Percentiles rank a stretch among this genome's conserved stretches.
phyloP scores from a whole-genome alignment of 1,140 invertebrate species.

The Ooceraea biroi region DNA sequence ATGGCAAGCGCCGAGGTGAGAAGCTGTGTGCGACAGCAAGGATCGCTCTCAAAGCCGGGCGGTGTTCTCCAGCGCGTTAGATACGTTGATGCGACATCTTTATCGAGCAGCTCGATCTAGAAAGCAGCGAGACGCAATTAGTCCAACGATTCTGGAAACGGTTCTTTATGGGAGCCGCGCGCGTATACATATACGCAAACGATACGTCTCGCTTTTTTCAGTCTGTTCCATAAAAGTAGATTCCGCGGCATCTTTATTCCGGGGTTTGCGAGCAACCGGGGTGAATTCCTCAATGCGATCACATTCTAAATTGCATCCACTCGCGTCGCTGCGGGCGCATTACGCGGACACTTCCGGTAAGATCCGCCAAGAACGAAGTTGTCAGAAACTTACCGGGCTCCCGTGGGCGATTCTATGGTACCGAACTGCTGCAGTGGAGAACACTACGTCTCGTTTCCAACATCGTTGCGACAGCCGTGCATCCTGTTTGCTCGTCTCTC shows the following conservation, averaged over 20 bases:
- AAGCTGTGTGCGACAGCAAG: conserved; percentile 27
- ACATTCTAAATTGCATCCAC: conserved; percentile 28
- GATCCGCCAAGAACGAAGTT: conserved; percentile 43
- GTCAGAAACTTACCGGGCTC: conserved; percentile 42
- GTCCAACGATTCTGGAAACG: neutral
- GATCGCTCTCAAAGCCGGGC: conserved; percentile 3
- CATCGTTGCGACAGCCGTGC: conserved; percentile 17
- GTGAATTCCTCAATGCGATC: neutral
- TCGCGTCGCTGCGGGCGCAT: conserved; percentile 20
- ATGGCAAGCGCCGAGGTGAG: conserved; percentile 34
- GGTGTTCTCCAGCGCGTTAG: neutral
- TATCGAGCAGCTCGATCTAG: conserved; percentile 15
- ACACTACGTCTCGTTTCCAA: conserved; percentile 2
- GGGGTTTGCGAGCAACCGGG: neutral
- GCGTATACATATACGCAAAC: neutral
- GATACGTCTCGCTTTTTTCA: too few relatives aligned
- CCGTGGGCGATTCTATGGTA: conserved; percentile 50
- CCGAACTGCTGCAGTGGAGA: conserved; percentile 37
- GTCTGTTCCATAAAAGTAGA: too few relatives aligned
- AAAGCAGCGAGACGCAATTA: neutral
- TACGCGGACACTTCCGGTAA: conserved; percentile 47
- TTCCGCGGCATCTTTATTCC: neutral
- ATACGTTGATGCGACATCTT: neutral
- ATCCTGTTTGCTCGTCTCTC: conserved; percentile 26
- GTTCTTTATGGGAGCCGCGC: neutral